phyloP scores from a whole-genome alignment of 2,113 vertebrate species.

The Dipodomys stephensi region DNA sequence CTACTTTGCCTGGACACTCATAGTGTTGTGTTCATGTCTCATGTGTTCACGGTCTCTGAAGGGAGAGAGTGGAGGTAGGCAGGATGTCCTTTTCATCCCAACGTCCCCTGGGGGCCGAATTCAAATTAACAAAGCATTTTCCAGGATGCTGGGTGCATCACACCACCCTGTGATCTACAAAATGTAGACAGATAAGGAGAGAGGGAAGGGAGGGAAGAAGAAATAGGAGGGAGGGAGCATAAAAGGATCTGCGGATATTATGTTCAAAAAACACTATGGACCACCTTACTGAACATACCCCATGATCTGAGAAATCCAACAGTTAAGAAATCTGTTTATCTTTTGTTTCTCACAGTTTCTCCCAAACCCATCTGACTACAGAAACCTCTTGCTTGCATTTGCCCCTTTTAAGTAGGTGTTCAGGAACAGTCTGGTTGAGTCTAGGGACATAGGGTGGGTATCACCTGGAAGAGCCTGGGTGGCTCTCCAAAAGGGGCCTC shows the following conservation, averaged over 20 bases:
- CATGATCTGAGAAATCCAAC: conserved; percentile 3
- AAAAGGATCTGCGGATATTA: neutral
- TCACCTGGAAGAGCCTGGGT: neutral
- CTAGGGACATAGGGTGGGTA: neutral
- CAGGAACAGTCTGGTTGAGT: no score
- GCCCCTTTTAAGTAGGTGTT: neutral
- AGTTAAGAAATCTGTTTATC: conserved; percentile 38
- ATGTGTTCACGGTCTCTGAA: neutral
- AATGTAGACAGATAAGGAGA: neutral
- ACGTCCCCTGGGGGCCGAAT: neutral
- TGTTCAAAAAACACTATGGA: neutral
- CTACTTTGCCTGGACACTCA: neutral
- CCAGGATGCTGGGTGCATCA: neutral
- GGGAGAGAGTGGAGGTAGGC: neutral
- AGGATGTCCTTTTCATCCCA: neutral
- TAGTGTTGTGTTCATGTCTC: neutral
- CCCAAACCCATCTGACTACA: neutral
- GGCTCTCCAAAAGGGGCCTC: no score
- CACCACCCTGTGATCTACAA: neutral
- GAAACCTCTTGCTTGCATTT: neutral
- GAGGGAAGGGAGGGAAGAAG: no score
- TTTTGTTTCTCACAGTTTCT: conserved; percentile 50
- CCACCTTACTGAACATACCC: neutral
- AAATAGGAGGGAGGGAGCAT: neutral
- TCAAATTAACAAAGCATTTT: neutral